Evolutionary conservation across 2,888 invertebrate genomes (phyloP), one percentile per base, ranked within the genome.

Genomic region (Geotrupes spiniger): DNA sequence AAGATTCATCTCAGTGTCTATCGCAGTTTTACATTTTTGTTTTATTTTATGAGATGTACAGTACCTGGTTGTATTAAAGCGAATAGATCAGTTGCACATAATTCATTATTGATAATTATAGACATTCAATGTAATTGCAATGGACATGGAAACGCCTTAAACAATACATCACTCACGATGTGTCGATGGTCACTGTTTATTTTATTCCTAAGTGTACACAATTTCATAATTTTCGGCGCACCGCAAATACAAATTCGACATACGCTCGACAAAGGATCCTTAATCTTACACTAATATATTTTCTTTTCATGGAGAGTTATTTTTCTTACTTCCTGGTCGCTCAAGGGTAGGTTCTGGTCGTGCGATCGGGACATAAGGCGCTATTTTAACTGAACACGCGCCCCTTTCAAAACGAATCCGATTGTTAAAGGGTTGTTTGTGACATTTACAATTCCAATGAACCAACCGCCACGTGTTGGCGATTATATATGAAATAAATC

Each of bases 371-470:
- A 50, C 50, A 46, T 50, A 50, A 46, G 50, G 50, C 42, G 46
- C 45, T 37, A 46, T 49, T 49, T 40, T 26, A 46, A 37, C 41
- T 25, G 39, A 39, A 54, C 64, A 63, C 65, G 65, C 62, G 62
- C 53, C 62, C 63, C 59, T 63, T 64, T 63, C 60, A 61, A 59
- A 62, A 61, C 61, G 64, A 58, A 64, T 62, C 63, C 60, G 50
- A 59, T 60, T 61, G 60, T 59, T 56, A 66, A 68, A 65, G 68
- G 67, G 64, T 52, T 51, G 44, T 45, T 66, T 67, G 63, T 62
- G 64, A 65, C 66, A 66, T 69, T 66, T 67, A 63, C 63, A 65
- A 68, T 68, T 69, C 64, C 61, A 65, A 63, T 60, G 60, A 65
- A 60, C 63, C 62, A 61, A 65, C 66, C 63, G 66, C 58, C 68